Evolutionary conservation across 1,140 invertebrate genomes (phyloP), one percentile per base, ranked within the genome.

Genomic region (Penaeus chinensis): DNA sequence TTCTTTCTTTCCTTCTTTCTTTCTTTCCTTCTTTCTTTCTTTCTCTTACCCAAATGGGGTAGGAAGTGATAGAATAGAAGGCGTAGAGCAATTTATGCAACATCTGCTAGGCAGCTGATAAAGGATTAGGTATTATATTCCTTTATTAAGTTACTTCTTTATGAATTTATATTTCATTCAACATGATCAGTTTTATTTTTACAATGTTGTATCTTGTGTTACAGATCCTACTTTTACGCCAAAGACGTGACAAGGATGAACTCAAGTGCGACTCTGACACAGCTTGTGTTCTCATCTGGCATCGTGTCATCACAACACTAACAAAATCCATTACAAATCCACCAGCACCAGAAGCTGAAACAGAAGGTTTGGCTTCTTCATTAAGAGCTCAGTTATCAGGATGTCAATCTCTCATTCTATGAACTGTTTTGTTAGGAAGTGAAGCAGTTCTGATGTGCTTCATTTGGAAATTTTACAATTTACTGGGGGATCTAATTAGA

Each of bases 261-360:
- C 89, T 89, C 27, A 89, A 89, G 84, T 89, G 89, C 69, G 90
- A 92, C 95, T 96, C 47, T 95, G 96, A 91, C 94, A 95, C 95
- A 47, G 95, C 96, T 13, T 97, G 97, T 88, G 95, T 98, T 11
- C 95, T 95, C 66, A 97, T 99, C 91, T 98, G 97, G 97, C 95
- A 96, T 91, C 94, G 96, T 91, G 93, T 98, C 10, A 94, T 99
- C 3, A 95, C 96, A 87, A 98, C 97, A 5, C 93, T 99, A 47
- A 96, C 96, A 22, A 95, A 96, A 91, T 96, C 96, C 91, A 95
- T 98, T 37, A 90, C 92, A 18, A 89, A 90, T 76, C 79, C 90
- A 24, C 87, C 86, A 24, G 76, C 86, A 37, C 87, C 89, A 32
- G 88, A 87, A 66, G 79, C 65, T 32, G 87, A 90, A 80, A 88